Conservation (phyloP, 2,888 invertebrate species). For the Amphipoea oculea region DNA sequence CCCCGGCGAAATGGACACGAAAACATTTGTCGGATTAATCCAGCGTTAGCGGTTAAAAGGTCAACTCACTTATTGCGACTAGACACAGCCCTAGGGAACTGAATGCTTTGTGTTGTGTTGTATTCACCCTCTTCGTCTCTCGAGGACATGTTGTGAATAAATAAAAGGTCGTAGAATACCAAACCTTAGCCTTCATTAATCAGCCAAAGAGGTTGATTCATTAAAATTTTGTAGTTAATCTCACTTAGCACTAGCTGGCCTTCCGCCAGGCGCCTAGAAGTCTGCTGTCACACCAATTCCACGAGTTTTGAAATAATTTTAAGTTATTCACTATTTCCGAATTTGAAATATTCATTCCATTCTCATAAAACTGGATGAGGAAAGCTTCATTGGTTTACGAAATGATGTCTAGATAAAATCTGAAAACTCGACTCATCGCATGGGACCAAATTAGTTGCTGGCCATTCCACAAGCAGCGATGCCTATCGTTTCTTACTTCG, state of each 20-base stretch:
- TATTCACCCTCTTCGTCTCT: slow-evolving; percentile 15
- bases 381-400: not conserved
- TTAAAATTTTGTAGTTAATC: slow-evolving; percentile 23
- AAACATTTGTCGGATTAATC: too few species aligned
- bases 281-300: slow-evolving; percentile 12
- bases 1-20: too few species aligned
- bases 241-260: slow-evolving; percentile 6
- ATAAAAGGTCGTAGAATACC: not conserved
- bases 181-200: slow-evolving; percentile 20
- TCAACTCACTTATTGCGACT: not conserved
- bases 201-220: slow-evolving; percentile 24
- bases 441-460: not conserved
- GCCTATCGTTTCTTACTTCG: not conserved
- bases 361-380: not conserved
- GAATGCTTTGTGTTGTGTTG: slow-evolving; percentile 10
- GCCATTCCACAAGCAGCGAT: not conserved
- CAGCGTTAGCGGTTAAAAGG: too few species aligned
- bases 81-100: not conserved
- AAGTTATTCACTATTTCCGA: not conserved
- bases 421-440: not conserved
- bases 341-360: not conserved
- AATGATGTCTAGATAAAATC: not conserved
- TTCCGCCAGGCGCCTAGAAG: slow-evolving; percentile 16
- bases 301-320: slow-evolving; percentile 8
- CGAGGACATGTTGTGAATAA: slow-evolving; percentile 19